phyloP scores from a whole-genome alignment of 2,113 vertebrate genomes.

The Galemys pyrenaicus region DNA sequence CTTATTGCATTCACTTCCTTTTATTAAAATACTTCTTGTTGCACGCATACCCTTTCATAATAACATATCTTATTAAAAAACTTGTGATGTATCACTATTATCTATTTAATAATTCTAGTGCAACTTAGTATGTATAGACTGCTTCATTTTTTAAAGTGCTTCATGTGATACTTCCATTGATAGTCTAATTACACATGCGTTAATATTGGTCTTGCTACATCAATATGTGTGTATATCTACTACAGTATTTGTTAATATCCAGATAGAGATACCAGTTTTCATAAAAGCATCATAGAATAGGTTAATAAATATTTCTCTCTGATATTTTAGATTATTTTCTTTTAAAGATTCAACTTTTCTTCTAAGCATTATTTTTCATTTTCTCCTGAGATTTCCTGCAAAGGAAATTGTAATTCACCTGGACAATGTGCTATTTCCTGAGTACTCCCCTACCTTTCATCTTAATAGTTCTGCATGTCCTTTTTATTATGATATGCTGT shows the following conservation, averaged over 20 bases:
- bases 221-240: not conserved
- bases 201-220: not conserved
- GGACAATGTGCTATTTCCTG: not conserved
- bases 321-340: not conserved
- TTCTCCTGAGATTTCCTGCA: not conserved
- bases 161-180: not conserved
- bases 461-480: not conserved
- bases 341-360: not conserved
- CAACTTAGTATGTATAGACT: not conserved
- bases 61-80: not conserved
- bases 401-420: not conserved
- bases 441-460: not conserved
- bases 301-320: not conserved
- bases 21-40: not conserved
- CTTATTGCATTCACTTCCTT: not conserved
- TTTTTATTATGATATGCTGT: not conserved
- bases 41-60: not conserved
- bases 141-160: constrained; percentile 3
- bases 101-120: not conserved
- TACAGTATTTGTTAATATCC: not conserved
- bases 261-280: not conserved
- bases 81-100: not conserved
- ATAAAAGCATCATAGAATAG: not conserved
- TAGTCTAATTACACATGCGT: not conserved
- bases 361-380: not conserved